A percentile compares a stretch with the other conserved stretches of the same genome.
These are phyloP conservation scores for Phoxinus dragarum DNA, from an alignment of 2,797 vertebrate genomes.

Conservation along the genomic window DNA sequence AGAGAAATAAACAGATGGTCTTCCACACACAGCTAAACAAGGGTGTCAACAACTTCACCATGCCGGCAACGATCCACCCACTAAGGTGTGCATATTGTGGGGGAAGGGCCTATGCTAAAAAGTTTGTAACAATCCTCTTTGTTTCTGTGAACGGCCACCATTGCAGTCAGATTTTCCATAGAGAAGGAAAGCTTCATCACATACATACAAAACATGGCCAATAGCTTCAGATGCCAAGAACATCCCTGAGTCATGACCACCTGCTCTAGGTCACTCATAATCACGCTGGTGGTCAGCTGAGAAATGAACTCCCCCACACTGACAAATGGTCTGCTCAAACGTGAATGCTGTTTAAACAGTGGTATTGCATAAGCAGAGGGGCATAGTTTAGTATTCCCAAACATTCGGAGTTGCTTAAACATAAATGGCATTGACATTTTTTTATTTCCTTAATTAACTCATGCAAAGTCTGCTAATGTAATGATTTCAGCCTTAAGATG, in stretches of 20 bases:
- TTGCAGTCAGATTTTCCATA: conserved; percentile 20
- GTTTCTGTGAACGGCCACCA: neutral
- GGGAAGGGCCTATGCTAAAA: conserved; percentile 39
- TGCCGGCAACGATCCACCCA: conserved; percentile 43
- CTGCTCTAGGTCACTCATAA: conserved; percentile 33
- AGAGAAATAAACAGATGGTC: conserved; percentile 35
- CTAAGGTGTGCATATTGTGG: conserved; percentile 33
- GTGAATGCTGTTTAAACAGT: conserved; percentile 40
- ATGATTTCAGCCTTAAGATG: conserved; percentile 38
- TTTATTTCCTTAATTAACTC: neutral
- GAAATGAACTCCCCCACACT: conserved; percentile 17
- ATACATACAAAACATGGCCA: conserved; percentile 6
- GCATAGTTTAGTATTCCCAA: conserved; percentile 26
- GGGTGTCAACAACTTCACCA: conserved; percentile 41
- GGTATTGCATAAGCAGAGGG: conserved; percentile 29
- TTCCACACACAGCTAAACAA: conserved; percentile 42
- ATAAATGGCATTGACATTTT: neutral
- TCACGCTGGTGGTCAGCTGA: conserved; percentile 33
- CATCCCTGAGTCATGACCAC: conserved; percentile 40
- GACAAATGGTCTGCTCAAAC: conserved; percentile 32
- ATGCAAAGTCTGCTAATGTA: conserved; percentile 33
- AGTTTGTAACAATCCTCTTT: neutral
- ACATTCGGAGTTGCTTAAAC: conserved; percentile 2
- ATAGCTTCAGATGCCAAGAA: neutral
- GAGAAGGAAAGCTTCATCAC: conserved; percentile 13